Conservation (phyloP, 2,113 vertebrate genomes). For the Tichodroma muraria region DNA sequence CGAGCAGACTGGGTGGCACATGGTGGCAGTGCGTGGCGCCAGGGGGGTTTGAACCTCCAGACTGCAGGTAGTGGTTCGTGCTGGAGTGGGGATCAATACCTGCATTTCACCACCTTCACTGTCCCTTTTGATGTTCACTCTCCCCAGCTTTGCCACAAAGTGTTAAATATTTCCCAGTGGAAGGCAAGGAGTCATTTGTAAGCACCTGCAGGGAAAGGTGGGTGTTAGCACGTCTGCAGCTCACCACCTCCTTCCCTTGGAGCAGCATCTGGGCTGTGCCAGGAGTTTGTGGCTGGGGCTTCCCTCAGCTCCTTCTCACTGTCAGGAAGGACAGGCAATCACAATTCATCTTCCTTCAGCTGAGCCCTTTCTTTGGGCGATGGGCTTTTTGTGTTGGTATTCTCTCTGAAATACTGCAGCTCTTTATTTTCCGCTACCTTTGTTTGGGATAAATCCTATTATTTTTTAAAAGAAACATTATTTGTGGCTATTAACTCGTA, state of each 20-base stretch:
- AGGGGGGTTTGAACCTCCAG: background rate
- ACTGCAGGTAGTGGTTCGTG: background rate
- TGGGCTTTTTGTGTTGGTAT: background rate
- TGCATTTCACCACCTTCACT: background rate
- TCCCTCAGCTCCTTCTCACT: background rate
- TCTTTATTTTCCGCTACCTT: background rate
- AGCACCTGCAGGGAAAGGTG: background rate
- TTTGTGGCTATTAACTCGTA: background rate
- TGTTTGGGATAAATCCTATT: background rate
- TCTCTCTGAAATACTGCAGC: background rate
- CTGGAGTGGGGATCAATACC: background rate
- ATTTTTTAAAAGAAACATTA: background rate
- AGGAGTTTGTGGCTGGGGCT: background rate
- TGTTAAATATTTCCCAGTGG: background rate
- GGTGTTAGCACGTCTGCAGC: background rate
- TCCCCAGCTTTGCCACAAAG: background rate
- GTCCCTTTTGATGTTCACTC: fast-evolving
- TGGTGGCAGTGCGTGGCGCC: background rate
- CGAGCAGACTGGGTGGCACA: background rate
- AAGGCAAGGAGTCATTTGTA: background rate
- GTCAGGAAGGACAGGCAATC: background rate
- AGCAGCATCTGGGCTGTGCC: background rate
- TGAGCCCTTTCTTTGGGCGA: background rate
- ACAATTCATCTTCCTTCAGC: background rate
- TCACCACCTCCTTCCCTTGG: background rate